These are phyloP conservation scores for Passer montanus DNA, from an alignment of 2,113 vertebrate genomes.

Conservation along the genomic window DNA sequence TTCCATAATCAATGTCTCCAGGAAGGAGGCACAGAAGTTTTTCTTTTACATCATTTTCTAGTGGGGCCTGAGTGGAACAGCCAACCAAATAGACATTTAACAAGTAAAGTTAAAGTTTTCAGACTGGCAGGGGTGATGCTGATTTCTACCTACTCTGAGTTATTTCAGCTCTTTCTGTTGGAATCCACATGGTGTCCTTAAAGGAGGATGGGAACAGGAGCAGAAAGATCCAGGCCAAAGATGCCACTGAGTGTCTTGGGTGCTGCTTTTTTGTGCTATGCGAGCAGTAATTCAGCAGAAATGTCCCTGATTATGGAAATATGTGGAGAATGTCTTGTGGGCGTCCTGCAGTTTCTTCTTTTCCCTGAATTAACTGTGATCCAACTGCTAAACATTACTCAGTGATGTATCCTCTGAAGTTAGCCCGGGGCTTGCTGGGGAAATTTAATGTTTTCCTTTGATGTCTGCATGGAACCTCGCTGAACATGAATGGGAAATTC, in stretches of 20 bases:
- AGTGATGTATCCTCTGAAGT: constrained; percentile 53
- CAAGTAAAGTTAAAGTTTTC: background rate
- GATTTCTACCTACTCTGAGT: background rate
- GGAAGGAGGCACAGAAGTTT: background rate
- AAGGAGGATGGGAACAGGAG: background rate
- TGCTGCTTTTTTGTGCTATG: background rate
- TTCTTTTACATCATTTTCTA: background rate
- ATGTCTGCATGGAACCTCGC: constrained; percentile 9
- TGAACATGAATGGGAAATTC: background rate
- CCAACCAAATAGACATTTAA: background rate
- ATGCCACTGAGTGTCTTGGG: background rate
- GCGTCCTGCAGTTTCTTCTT: constrained; percentile 44
- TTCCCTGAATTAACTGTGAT: constrained; percentile 12
- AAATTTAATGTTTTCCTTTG: constrained; percentile 36
- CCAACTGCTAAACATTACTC: constrained; percentile 44
- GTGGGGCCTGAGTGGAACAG: background rate
- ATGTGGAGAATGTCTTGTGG: constrained; percentile 72
- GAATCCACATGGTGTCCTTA: background rate
- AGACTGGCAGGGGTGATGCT: background rate
- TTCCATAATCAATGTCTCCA: background rate
- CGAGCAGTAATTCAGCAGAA: constrained; percentile 47
- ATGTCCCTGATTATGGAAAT: constrained; percentile 51
- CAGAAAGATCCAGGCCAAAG: background rate
- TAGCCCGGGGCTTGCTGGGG: constrained; percentile 39
- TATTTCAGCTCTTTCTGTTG: background rate